phyloP scores from a whole-genome alignment of 1,140 invertebrate genomes.

The Papilio helenus region DNA sequence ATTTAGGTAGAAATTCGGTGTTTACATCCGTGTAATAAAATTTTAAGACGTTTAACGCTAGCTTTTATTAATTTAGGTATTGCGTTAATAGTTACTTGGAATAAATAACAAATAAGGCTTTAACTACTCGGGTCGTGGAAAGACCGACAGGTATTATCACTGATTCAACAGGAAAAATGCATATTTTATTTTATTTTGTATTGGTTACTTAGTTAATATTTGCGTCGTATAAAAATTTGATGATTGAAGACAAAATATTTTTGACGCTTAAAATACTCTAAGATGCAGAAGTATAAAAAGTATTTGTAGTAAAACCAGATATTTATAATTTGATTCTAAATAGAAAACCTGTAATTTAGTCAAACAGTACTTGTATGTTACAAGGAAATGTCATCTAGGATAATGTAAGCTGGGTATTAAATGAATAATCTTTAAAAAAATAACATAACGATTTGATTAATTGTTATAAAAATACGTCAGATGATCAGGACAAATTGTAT shows the following conservation, averaged over 20 bases:
- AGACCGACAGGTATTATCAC: not conserved
- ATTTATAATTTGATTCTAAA: no score
- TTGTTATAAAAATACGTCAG: not conserved
- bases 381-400: not conserved
- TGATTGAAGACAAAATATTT: no score
- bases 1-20: no score
- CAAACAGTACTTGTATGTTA: not conserved
- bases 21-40: no score
- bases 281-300: not conserved
- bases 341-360: no score
- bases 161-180: not conserved
- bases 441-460: not conserved
- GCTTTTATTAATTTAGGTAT: not conserved
- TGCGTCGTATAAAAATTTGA: no score
- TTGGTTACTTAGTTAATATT: not conserved
- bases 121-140: not conserved
- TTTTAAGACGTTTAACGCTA: not conserved
- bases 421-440: not conserved
- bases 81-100: not conserved
- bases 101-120: not conserved
- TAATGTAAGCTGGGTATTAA: not conserved
- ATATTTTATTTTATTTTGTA: no score
- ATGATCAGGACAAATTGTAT: not conserved
- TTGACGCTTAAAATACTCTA: not conserved
- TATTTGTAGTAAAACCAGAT: no score